Percentiles rank a stretch among this genome's conserved stretches.
Evolutionary conservation across 1,140 invertebrate genomes (phyloP).

Genomic region (Apis cerana): DNA sequence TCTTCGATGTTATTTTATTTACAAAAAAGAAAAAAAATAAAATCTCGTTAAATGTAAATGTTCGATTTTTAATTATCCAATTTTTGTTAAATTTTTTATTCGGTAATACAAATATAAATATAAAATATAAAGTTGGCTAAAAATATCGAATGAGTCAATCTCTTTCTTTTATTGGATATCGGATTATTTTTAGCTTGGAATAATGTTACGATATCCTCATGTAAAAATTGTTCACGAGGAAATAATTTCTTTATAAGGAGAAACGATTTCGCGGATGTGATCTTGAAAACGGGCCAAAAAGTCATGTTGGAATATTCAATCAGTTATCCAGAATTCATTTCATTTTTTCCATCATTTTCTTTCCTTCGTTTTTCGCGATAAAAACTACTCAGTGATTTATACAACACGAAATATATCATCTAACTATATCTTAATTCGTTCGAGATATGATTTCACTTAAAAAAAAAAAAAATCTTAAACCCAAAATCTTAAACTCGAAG

Average conservation of each 20-base stretch:
- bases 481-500: too few species aligned
- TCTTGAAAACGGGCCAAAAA: constrained; percentile 14
- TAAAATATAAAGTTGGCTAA: not conserved
- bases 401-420: too few species aligned
- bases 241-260: not conserved
- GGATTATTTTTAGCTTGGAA: not conserved
- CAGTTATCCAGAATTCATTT: not conserved
- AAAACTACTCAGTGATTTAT: not conserved
- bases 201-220: not conserved
- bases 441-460: too few species aligned
- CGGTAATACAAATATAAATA: not conserved
- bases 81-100: not conserved
- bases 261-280: not conserved
- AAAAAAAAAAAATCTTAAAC: too few species aligned
- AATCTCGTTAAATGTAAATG: too few species aligned
- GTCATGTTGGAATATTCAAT: not conserved
- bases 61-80: not conserved
- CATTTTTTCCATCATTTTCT: not conserved
- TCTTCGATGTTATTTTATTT: not conserved
- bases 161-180: not conserved
- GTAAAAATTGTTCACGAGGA: not conserved
- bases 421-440: too few species aligned
- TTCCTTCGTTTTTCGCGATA: not conserved
- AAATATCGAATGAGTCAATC: not conserved
- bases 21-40: too few species aligned